Evolutionary conservation across 1,140 invertebrate species (phyloP), one percentile per base, ranked within the genome.

Genomic region (Leptinotarsa texana): DNA sequence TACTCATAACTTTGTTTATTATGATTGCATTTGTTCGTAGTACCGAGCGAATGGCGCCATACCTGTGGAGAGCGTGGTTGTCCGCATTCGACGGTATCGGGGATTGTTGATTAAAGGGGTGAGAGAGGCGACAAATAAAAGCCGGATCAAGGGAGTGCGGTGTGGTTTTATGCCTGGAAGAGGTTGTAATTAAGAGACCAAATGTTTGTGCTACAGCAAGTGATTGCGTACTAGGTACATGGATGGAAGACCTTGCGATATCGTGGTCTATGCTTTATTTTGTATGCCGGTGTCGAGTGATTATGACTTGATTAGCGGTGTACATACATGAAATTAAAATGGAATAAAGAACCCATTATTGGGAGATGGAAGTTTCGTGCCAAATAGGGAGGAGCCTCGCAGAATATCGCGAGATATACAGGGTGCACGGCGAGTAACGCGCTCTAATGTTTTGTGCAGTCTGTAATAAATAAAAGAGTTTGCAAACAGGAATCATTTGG

Each of bases 181-280:
- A 57, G 51, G 51, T 57, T 57, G 51, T 57, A 57, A 57, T 57
- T 57, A 57, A 57, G 51, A 57, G 51, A 57, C 51, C 51, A 57
- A 57, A 57, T 57, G 51, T 57, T 57, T 57, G 51, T 57, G 51
- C 51, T 57, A 57, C 51, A 18, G 51, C 15, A n/a, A 57, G 51
- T 57, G 51, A 57, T 57, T 57, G 51, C 51, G 51, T 17, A 17
- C 51, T 8, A 42, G 8, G 33, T 42, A 57, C 51, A 57, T 18
- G 51, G 51, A 57, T 57, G n/a, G 51, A 57, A 18, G 51, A 18
- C 51, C 15, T 57, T n/a, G 51, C 15, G 51, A 57, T 17, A 57
- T 17, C n/a, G 51, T 5, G 51, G 15, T 18, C 15, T 57, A n/a
- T 57, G 51, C 15, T 57, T n/a, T 57, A 57, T 57, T 57, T 18